Percentiles rank a stretch among this genome's conserved stretches.
These are phyloP conservation scores for Parazoanthus swiftii DNA, from an alignment of 92 coral and sea anemone genomes.

Conservation along the genomic window DNA sequence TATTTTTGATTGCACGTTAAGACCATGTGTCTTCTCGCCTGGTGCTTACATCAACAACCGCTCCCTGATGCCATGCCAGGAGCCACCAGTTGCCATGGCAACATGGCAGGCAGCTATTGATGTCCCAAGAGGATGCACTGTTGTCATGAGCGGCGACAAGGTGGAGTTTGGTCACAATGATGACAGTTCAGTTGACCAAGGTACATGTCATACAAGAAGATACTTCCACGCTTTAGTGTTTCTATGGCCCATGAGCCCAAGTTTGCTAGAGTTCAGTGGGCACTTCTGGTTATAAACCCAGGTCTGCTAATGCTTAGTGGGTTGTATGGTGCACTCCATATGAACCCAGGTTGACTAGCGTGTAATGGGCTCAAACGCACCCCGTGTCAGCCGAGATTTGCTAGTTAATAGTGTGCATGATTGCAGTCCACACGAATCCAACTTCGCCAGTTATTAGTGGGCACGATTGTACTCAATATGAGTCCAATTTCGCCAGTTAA, in stretches of 20 bases:
- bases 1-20: conserved; percentile 11
- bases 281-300: too few relatives aligned
- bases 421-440: too few relatives aligned
- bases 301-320: too few relatives aligned
- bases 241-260: too few relatives aligned
- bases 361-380: too few relatives aligned
- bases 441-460: too few relatives aligned
- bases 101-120: conserved; percentile 98
- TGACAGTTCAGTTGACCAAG: conserved; percentile 42
- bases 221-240: neutral
- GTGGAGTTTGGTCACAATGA: conserved; percentile 46
- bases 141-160: conserved; percentile 88
- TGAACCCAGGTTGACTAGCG: too few relatives aligned
- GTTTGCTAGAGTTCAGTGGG: neutral
- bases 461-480: too few relatives aligned
- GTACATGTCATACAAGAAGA: conserved; percentile 22
- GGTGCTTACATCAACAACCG: conserved; percentile 99
- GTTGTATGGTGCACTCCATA: too few relatives aligned
- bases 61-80: conserved; percentile 98
- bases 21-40: conserved; percentile 94
- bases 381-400: too few relatives aligned
- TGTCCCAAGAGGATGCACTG: conserved; percentile 92
- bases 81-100: conserved; percentile 99
- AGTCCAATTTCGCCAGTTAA: too few relatives aligned
- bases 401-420: too few relatives aligned